phyloP scores from a whole-genome alignment of 2,113 vertebrate species.

The Petrocephalus microphthalmus region DNA sequence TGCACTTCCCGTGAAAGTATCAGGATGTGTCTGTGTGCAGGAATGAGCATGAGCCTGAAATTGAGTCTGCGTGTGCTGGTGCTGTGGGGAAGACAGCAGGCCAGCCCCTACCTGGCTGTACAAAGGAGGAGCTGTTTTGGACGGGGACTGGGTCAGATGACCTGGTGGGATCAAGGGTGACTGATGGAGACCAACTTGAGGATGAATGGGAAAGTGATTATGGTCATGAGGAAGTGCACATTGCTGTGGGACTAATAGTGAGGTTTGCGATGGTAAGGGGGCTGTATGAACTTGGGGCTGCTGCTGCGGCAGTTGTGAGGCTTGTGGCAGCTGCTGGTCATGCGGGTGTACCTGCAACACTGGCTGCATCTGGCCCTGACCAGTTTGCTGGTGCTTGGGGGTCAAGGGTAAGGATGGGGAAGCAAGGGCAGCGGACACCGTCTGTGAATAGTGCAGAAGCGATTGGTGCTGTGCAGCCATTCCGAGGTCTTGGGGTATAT shows the following conservation, averaged over 20 bases:
- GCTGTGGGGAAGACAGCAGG: constrained; percentile 44
- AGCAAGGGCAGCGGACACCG: constrained; percentile 31
- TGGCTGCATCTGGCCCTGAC: constrained; percentile 38
- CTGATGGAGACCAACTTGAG: constrained; percentile 36
- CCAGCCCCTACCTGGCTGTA: constrained; percentile 48
- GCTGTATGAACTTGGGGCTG: constrained; percentile 37
- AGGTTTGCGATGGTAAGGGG: constrained; percentile 35
- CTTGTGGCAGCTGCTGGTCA: constrained; percentile 47
- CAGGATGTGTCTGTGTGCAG: constrained; percentile 44
- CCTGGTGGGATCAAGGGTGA: constrained; percentile 30
- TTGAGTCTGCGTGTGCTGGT: constrained; percentile 46
- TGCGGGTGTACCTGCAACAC: constrained; percentile 44
- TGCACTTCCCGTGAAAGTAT: constrained; percentile 20
- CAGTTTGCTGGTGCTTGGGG: constrained; percentile 39
- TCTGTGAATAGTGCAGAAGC: constrained; percentile 49
- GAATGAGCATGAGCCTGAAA: constrained; percentile 45
- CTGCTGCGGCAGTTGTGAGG: constrained; percentile 38
- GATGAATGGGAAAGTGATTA: constrained; percentile 38
- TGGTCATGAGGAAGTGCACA: constrained; percentile 39
- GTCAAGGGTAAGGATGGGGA: constrained; percentile 31
- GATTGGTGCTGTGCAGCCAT: constrained; percentile 44
- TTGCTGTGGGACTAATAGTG: constrained; percentile 32
- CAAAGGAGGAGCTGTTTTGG: constrained; percentile 32
- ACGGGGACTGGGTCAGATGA: constrained; percentile 40
- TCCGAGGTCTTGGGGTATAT: constrained; percentile 45